Evolutionary conservation across 1,140 invertebrate genomes (phyloP).

Genomic region (Notospermus geniculatus): DNA sequence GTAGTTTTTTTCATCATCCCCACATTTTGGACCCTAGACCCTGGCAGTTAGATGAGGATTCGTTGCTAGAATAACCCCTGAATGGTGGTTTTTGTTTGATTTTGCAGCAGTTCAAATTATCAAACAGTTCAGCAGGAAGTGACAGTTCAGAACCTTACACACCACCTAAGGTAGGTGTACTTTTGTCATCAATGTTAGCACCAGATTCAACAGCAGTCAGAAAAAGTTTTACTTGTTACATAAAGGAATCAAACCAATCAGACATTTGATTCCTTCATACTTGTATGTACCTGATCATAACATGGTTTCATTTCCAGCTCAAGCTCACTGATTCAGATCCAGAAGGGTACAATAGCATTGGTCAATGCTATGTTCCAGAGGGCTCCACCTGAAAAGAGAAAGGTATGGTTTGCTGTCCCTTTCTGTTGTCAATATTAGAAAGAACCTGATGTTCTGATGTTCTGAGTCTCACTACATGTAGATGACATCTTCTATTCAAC

Average conservation of each 20-base stretch:
- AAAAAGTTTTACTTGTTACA: background rate
- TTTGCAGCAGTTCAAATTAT: constrained; percentile 72
- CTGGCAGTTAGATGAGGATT: no score
- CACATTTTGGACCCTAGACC: no score
- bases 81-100: constrained; percentile 20
- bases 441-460: constrained; percentile 13
- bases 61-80: no score
- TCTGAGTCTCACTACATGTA: constrained; percentile 15
- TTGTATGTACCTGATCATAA: no score
- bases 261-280: background rate
- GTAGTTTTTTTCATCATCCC: no score
- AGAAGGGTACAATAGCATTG: constrained; percentile 89
- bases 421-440: no score
- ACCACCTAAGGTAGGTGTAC: constrained; percentile 38
- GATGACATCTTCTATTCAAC: no score
- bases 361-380: constrained; percentile 90
- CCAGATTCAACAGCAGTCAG: background rate
- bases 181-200: background rate
- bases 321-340: constrained; percentile 66
- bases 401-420: constrained; percentile 49
- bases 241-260: background rate
- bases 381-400: constrained; percentile 76
- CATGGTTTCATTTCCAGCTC: constrained; percentile 45
- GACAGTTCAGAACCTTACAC: constrained; percentile 77
- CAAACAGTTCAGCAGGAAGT: constrained; percentile 83